Evolutionary conservation across 2,797 vertebrate genomes (phyloP).

Genomic region (Siniperca undulata): DNA sequence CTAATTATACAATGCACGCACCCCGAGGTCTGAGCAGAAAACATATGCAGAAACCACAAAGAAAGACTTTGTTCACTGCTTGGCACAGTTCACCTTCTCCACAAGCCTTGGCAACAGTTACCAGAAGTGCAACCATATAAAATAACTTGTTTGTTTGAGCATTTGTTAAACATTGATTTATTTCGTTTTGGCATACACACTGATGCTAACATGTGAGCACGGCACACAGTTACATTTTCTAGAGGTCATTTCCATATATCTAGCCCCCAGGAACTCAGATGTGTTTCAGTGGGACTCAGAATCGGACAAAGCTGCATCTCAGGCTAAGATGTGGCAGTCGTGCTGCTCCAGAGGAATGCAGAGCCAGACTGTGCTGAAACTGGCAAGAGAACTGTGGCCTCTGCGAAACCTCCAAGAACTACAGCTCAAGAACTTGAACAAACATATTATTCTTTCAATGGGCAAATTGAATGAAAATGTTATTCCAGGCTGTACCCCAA

Average conservation of each 20-base stretch:
- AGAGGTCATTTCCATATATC: constrained; percentile 5
- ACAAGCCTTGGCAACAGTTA: constrained; percentile 34
- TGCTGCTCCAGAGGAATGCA: constrained; percentile 51
- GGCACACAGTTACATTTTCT: not conserved
- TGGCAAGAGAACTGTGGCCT: constrained; percentile 47
- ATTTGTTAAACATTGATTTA: constrained; percentile 12
- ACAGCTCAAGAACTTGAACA: constrained; percentile 45
- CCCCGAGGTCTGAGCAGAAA: constrained; percentile 22
- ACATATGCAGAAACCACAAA: constrained; percentile 57
- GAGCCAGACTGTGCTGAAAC: constrained; percentile 18
- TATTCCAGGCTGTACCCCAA: constrained; percentile 33
- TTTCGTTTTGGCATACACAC: not conserved
- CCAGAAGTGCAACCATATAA: constrained; percentile 43
- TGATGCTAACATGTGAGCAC: constrained; percentile 16
- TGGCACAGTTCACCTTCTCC: constrained; percentile 43
- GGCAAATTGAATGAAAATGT: constrained; percentile 53
- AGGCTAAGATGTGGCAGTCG: constrained; percentile 32
- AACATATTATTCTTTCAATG: constrained; percentile 41
- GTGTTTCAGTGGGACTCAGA: constrained; percentile 13
- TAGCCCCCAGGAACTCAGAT: not conserved
- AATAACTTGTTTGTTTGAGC: constrained; percentile 41
- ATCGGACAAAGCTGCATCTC: not conserved
- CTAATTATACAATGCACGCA: constrained; percentile 37
- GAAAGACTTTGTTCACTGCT: constrained; percentile 61
- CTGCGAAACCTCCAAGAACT: constrained; percentile 45